Conservation (phyloP, 2,797 vertebrate species). For the Apogon hyalosoma region DNA sequence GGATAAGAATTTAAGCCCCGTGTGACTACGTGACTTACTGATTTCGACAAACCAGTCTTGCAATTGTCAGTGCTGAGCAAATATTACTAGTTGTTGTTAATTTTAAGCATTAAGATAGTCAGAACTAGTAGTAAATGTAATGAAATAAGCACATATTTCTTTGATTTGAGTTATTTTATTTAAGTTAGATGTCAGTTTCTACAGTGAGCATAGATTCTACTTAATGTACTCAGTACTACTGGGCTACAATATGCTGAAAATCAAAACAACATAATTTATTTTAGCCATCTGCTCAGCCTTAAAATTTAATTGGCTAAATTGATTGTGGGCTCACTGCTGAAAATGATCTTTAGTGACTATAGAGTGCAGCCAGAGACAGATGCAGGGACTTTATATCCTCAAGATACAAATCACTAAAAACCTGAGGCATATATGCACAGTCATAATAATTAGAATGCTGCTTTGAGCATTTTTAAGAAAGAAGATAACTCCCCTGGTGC, state of each 20-base stretch:
- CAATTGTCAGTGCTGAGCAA: too few species aligned
- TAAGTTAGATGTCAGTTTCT: neutral
- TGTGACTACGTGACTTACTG: too few species aligned
- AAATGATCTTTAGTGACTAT: conserved; percentile 58
- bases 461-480: conserved; percentile 56
- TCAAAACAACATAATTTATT: conserved; percentile 50
- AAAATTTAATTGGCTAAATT: conserved; percentile 73
- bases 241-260: conserved; percentile 1
- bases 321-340: conserved; percentile 53
- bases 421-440: conserved; percentile 28
- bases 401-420: conserved; percentile 71
- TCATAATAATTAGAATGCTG: conserved; percentile 53
- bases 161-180: neutral
- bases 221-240: too few species aligned
- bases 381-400: conserved; percentile 40
- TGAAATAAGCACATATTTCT: too few species aligned
- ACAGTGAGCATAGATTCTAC: neutral
- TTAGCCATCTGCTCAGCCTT: conserved; percentile 67
- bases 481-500: conserved; percentile 33
- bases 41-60: too few species aligned
- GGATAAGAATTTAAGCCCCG: too few species aligned
- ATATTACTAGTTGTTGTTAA: too few species aligned
- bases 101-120: too few species aligned
- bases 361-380: conserved; percentile 55
- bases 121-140: too few species aligned